Evolutionary conservation across 2,888 invertebrate genomes (phyloP), one percentile per base, ranked within the genome.

Genomic region (Drosophila aldrichi): DNA sequence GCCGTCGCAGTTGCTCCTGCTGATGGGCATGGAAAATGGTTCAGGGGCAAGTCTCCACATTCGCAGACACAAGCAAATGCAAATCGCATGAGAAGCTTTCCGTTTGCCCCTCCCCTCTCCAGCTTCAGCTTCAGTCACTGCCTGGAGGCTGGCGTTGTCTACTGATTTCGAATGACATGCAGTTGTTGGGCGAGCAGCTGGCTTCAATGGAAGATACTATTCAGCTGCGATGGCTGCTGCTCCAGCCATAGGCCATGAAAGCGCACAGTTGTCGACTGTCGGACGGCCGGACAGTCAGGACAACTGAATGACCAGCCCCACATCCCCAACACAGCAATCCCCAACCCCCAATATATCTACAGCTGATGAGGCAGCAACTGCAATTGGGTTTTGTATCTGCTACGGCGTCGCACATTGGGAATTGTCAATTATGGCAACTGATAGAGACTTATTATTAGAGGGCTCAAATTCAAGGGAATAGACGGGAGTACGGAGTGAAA

Each of bases 251-350:
- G 83, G 84, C 83, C 74, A 84, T 73, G 77, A 69, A 73, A 87
- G 79, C 79, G 85, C 88, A 87, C 74, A 82, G 87, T 86, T 82
- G 84, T 83, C 87, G 81, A 81, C 82, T 70, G 73, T 20, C 41
- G 41, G 41, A 41, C 41, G 9, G n/a, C 40, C 12, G 43, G 22
- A 22, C 56, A 22, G 18, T 38, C 25, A 34, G 65, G 61, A 66
- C 59, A 56, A 41, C 46, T 40, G 59, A 8, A 18, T 29, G n/a
- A 38, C 38, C 38, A 38, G 38, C n/a, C 38, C 16, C n/a, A 16
- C 0, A 2, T 7, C 7, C n/a, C 38, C 8, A 1, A 38, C 12
- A 7, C n/a, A 25, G 1, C 25, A 25, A 25, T 6, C 38, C 8
- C 29, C 29, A 29, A 29, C 29, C 29, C 7, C 29, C 29, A 7